Base-by-base conservation (phyloP, 2,888 invertebrate species). In the Rhagium mordax region DNA sequence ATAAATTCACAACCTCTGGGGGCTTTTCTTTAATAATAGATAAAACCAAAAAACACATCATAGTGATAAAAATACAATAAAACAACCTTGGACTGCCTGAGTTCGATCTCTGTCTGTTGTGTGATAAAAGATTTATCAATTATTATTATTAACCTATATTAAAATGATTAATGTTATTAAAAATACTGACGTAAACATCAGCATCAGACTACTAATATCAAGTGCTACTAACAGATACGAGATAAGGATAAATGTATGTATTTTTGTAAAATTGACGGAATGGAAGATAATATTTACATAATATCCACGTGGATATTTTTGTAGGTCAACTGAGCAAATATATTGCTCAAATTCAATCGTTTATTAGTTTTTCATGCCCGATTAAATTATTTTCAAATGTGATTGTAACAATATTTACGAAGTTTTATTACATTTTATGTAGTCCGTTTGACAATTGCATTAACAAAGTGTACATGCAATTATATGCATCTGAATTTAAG, bases 91-190 rank as follows among this genome's bases (percentile, higher is more conserved):
- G 49, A 24, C 64, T 64, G 59, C 33, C 8, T 33, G 49, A 49
- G 49, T 51, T 16, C 27, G 49, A 64, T 49, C 21, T 49, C 27
- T 64, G 27, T 64, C 64, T 64, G 64, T 49, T 47, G 3, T 20
- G 15, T 24, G 64, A 64, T 64, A 64, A 64, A 49, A 15, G 16
- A 64, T 64, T 64, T 64, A 64, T 64, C 64, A 51, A 64, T 49
- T 64, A 64, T 49, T 64, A 64, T 49, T 64, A 64, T 49, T 64
- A 64, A 64, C 64, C 64, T 49, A 64, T 64, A 64, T 51, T 64
- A 64, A 64, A 64, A 64, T 64, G 64, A 64, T 64, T 49, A 64
- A 64, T 49, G 64, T 49, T 64, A 48, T 47, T 51, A 64, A 55
- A 55, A 55, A 51, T 24, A 27, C 27, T 64, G 64, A 64, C 64